Evolutionary conservation across 1,140 invertebrate species (phyloP), one percentile per base, ranked within the genome.

Genomic region (Eubasilissa regina): DNA sequence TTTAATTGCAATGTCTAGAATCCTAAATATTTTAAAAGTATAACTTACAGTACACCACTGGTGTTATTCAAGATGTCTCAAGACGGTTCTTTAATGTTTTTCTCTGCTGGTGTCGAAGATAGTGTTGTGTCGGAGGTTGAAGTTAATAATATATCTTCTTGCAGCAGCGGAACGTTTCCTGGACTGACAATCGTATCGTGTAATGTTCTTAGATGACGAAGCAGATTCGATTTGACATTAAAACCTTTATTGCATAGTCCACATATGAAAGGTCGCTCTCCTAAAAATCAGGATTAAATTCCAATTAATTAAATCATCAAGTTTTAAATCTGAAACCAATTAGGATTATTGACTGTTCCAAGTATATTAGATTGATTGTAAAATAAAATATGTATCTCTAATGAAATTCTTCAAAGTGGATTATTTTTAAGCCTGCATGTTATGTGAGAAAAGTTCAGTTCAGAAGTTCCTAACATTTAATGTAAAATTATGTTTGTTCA

Each of bases 231-330:
- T 86, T 94, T 95, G 77, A 94, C 94, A 85, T 94, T 94, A 86
- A 94, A 95, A 11, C 93, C 93, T 84, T 94, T 94, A 88, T 92
- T 92, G 89, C 93, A 94, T 47, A 93, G 90, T 47, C 92, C 92
- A 88, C 93, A 95, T 51, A 93, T 88, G 86, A 94, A 94, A 17
- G 93, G 93, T 80, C 91, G 90, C 84, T 94, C 93, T 19, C 88
- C 88, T 89, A 77, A 11, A 64, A 78, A 75, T 47, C 35, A 43
- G 56, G 15, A 64, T 43, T 43, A 17, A 35, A 35, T 1, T 35
- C 1, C 25, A 35, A 3, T 3, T 35, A 35, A 35, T 35, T 1
- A 35, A 3, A 6, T 6, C 25, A 6, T 35, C 25, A 35, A 35
- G 25, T 35, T 35, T 35, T 35, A 35, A 6, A 35, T 35, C 25